Base-by-base conservation (phyloP, 2,888 invertebrate species). In the Perdita meconis region DNA sequence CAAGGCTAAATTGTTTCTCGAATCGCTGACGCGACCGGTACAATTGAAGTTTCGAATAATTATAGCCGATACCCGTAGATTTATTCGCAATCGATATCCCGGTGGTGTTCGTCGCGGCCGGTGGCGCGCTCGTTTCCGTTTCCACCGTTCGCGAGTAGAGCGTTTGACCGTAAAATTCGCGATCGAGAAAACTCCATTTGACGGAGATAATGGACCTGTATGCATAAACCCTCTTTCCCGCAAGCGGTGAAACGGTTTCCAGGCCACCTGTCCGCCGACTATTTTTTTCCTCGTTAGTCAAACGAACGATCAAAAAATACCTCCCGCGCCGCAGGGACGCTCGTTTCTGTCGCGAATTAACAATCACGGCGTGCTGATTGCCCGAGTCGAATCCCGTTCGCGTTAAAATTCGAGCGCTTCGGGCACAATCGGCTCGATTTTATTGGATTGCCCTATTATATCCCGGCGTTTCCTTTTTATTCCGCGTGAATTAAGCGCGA, bases 261-360 rank as follows among this genome's bases (percentile, higher is more conserved):
- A 10, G n/a, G 38, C 19, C 56, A 56, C 22, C 24, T 36, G 61
- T 38, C 24, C 36, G 55, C 34, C 40, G 38, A 22, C 65, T 55
- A 75, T 75, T 75, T 75, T n/a, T 75, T 72, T 65, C 60, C 73
- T 75, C 75, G 75, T 75, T 74, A 74, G 63, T 74, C 65, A 73
- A 75, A 75, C 59, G 73, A 75, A 47, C 47, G 75, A 72, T 75
- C 53, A 73, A 75, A 75, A 75, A 72, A 72, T 75, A 73, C 65
- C 55, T 30, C 36, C 24, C n/a, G 65, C 53, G 65, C 53, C 59
- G 57, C 72, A 38, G 50, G 36, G 55, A 65, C 42, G 65, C 50
- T 50, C 69, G 70, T 80, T 75, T 63, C 69, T 44, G 68, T 38
- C 34, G 63, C 63, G 75, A 77, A 68, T 77, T 77, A 74, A 56